A percentile compares a stretch with the other conserved stretches of the same genome.
Evolutionary conservation across 1,140 invertebrate species (phyloP).

Genomic region (Camponotus vicinus): DNA sequence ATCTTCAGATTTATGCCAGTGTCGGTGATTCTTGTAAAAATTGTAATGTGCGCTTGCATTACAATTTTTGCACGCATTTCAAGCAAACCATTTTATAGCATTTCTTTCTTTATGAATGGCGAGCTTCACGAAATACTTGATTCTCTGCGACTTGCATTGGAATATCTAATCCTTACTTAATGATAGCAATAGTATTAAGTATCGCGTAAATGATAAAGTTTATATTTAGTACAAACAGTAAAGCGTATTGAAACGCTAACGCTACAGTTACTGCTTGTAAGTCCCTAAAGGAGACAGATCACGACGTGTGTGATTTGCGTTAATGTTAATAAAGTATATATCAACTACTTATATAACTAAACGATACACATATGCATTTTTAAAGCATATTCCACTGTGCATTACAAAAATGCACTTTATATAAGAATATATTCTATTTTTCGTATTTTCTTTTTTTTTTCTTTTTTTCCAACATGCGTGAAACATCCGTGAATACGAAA

Average conservation of each 20-base stretch:
- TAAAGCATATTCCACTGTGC: constrained; percentile 67
- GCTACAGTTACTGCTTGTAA: constrained; percentile 45
- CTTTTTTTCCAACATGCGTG: constrained; percentile 50
- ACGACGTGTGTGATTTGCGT: constrained; percentile 49
- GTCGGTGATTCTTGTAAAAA: constrained; percentile 62
- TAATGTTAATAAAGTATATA: constrained; percentile 51
- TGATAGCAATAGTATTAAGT: constrained; percentile 67
- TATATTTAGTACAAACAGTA: constrained; percentile 57
- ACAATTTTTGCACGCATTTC: constrained; percentile 1
- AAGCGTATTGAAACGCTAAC: constrained; percentile 37
- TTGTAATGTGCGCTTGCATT: constrained; percentile 29
- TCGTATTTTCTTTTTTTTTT: not conserved
- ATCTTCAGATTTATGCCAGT: constrained; percentile 68
- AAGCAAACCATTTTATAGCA: constrained; percentile 5
- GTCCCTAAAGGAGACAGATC: constrained; percentile 42
- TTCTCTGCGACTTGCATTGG: constrained; percentile 16
- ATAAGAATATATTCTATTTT: constrained; percentile 71
- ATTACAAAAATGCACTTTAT: constrained; percentile 74
- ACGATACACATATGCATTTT: constrained; percentile 57
- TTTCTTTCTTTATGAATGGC: constrained; percentile 8
- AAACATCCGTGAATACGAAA: constrained; percentile 37
- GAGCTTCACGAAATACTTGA: not conserved
- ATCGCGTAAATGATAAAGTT: constrained; percentile 60
- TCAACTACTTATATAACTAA: constrained; percentile 70
- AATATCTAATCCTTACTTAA: constrained; percentile 64